Percentiles rank a stretch among this genome's conserved stretches.
phyloP scores from a whole-genome alignment of 2,113 vertebrate species.

The Eurystomus gularis region DNA sequence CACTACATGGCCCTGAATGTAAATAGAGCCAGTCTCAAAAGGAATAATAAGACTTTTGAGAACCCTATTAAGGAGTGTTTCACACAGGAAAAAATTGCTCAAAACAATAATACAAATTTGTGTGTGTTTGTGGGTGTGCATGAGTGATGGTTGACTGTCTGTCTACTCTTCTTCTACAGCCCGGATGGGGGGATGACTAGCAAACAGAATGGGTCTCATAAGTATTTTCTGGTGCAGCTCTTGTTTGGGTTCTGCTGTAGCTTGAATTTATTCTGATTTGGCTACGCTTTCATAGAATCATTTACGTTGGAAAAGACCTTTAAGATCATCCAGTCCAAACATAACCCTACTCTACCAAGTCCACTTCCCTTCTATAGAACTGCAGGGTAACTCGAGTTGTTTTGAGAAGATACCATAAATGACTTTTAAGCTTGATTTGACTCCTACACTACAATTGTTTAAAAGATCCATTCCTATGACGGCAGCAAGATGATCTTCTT shows the following conservation, averaged over 20 bases:
- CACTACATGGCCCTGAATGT: slow-evolving; percentile 25
- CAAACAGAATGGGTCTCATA: background rate
- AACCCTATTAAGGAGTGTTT: background rate
- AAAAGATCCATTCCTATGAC: background rate
- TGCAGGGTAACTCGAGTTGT: background rate
- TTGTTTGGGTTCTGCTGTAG: background rate
- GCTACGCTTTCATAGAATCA: background rate
- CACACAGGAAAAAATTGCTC: background rate
- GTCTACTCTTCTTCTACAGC: background rate
- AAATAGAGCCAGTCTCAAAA: background rate
- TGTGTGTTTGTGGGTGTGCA: background rate
- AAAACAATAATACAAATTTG: background rate
- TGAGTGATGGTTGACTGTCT: fast-evolving
- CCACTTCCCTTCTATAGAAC: background rate
- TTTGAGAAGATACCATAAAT: background rate
- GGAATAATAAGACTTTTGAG: background rate
- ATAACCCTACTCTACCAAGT: no score
- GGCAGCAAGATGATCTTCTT: background rate
- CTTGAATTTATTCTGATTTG: background rate
- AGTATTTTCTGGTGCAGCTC: background rate
- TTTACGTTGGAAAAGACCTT: no score
- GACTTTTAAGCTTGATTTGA: background rate
- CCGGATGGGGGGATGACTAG: background rate
- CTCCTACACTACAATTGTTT: background rate
- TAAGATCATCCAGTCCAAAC: no score